phyloP scores from a whole-genome alignment of 1,140 invertebrate species.

The Pygmarrhopalites habei region DNA sequence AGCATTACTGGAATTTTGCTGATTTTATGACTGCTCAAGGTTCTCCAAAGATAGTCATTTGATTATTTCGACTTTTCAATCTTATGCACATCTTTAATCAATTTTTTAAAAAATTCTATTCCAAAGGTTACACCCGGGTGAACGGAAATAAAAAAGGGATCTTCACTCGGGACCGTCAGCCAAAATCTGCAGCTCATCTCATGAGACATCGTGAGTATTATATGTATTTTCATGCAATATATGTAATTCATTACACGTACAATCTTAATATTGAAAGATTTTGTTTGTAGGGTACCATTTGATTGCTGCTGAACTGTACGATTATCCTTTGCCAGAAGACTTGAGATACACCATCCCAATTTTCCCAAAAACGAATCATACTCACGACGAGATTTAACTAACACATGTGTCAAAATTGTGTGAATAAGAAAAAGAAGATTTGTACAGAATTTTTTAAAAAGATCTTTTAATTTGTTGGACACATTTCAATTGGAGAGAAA shows the following conservation, averaged over 20 bases:
- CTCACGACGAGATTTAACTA: constrained; percentile 12
- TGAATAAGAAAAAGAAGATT: no score
- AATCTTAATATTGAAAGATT: no score
- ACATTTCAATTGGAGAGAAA: no score
- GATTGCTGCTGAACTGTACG: constrained; percentile 31
- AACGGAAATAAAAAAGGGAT: constrained; percentile 56
- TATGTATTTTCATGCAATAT: no score
- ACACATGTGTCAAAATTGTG: no score
- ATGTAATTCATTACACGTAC: no score
- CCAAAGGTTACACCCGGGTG: constrained; percentile 49
- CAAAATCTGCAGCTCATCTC: constrained; percentile 52
- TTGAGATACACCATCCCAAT: constrained; percentile 21
- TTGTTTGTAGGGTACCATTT: no score
- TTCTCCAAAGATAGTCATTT: not conserved
- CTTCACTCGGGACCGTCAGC: constrained; percentile 54
- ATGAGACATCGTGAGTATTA: constrained; percentile 45
- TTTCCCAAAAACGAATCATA: not conserved
- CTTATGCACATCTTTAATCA: not conserved
- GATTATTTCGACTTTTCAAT: not conserved
- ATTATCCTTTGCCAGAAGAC: constrained; percentile 32
- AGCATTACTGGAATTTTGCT: constrained; percentile 63
- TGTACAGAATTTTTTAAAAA: no score
- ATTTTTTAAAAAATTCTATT: constrained; percentile 13
- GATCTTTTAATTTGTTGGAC: no score
- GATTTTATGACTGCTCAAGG: constrained; percentile 52